Evolutionary conservation across 2,888 invertebrate species (phyloP), one percentile per base, ranked within the genome.

Genomic region (Prostheceraeus crozeri): DNA sequence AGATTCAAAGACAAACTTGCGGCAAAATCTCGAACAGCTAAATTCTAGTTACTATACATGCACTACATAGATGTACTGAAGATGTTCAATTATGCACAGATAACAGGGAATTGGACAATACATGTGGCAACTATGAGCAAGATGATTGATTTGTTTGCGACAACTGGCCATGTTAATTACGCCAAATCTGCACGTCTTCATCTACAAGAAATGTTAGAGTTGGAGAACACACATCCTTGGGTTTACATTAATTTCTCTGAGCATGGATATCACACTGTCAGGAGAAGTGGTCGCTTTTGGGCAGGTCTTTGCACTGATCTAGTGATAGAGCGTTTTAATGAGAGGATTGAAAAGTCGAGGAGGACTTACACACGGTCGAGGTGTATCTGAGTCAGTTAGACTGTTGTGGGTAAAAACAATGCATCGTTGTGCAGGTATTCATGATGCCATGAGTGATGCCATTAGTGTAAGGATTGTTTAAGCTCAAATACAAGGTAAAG

Each of bases 291-390:
- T 45, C 45, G 66, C 19, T 64, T 61, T 33, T 68, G 67, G 68
- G 65, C 64, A 19, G 68, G 67, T 21, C 36, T 69, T 6, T 63
- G 66, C n/a, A 59, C 65, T 33, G 67, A 68, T 54, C 62, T 68
- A 16, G 58, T 65, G 1, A 69, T 69, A 14, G 68, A 68, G 54
- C 67, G 62, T 60, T 1, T 57, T 68, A 2, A 67, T 68, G 68
- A 52, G 66, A 21, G 63, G 55, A 21, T 11, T 67, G n/a, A 68
- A 67, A 53, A 61, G 62, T 6, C 62, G 57, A n/a, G 65, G 67
- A 8, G 67, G 68, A 4, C 19, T 67, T 25, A 67, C 64, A 21
- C 25, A 64, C 36, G 65, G 66, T 8, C 33, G 65, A 23, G 66
- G 16, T 21, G 30, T 66, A 62, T 23, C 52, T 6, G 66, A 65